These are phyloP conservation scores for Thalassoma bifasciatum DNA, from an alignment of 2,113 vertebrate species.

Conservation along the genomic window DNA sequence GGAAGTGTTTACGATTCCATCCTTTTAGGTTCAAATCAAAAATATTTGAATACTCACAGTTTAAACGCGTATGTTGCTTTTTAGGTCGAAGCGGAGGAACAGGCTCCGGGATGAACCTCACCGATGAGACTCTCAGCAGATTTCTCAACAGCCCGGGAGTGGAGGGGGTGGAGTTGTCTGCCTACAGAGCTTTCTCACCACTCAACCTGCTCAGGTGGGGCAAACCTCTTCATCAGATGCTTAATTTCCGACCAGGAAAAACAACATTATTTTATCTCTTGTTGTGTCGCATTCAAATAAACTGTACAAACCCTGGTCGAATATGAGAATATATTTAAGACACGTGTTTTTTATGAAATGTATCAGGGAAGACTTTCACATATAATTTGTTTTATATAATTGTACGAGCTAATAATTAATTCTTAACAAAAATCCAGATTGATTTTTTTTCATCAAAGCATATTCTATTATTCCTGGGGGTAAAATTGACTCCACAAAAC, in stretches of 20 bases:
- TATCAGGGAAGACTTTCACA: too few species aligned
- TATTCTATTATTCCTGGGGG: too few species aligned
- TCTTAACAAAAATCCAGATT: too few species aligned
- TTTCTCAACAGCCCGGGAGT: conserved; percentile 35
- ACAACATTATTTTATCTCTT: too few species aligned
- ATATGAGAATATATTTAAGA: too few species aligned
- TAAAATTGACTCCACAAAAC: too few species aligned
- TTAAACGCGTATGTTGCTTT: not conserved
- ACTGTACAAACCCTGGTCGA: too few species aligned
- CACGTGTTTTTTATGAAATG: too few species aligned
- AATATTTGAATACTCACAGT: conserved; percentile 53
- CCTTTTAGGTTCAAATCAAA: rapidly evolving
- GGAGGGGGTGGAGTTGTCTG: conserved; percentile 58
- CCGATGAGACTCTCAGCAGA: conserved; percentile 9
- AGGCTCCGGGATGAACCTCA: conserved; percentile 16
- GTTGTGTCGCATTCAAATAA: too few species aligned
- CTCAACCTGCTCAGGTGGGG: conserved; percentile 68
- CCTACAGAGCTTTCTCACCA: not conserved
- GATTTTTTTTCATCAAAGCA: too few species aligned
- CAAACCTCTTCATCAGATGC: not conserved
- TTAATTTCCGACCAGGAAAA: not conserved
- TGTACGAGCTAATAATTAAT: too few species aligned
- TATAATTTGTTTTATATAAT: too few species aligned
- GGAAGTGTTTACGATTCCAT: not conserved
- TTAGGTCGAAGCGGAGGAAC: conserved; percentile 13